Evolutionary conservation across 2,888 invertebrate genomes (phyloP), one percentile per base, ranked within the genome.

Genomic region (Lathronympha strigana): DNA sequence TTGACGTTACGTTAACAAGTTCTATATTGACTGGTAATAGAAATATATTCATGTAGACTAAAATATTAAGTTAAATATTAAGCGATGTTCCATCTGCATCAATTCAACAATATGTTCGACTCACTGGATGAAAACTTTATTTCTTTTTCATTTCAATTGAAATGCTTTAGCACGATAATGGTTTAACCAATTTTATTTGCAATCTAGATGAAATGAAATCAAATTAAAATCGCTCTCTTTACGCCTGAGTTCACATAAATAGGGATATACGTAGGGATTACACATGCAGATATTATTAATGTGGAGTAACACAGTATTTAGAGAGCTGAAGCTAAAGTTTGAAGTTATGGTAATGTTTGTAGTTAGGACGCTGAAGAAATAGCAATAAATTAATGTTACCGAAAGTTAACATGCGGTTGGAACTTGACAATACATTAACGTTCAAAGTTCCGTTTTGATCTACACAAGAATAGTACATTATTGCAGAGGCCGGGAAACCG

Each of bases 311-410:
- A 31, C 9, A 8, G 31, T 47, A 33, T 15, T 28, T 19, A 0
- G 2, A 9, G 51, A 51, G 5, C 21, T 19, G 53, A 36, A 36
- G 51, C 36, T 53, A 21, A 53, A 53, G 36, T 36, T 13, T 15
- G 25, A 50, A 38, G 53, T 53, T 53, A 53, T 23, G 38, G 6
- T 38, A 23, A 53, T 53, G 38, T 53, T 3, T 2, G 51, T 53
- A 53, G 53, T 53, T 31, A n/a, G 15, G 23, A 54, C 9, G 23
- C 15, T 11, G 23, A 36, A 53, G 36, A 21, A 33, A 36, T 17
- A 15, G 21, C 15, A 50, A 50, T 53, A 36, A 53, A 53, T 53
- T 21, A 53, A 11, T 53, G 9, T 13, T 38, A 9, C 33, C 8
- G 2, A 33, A 8, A n/a, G n/a, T n/a, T n/a, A n/a, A n/a, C n/a